Evolutionary conservation across 2,113 vertebrate species (phyloP), one percentile per base, ranked within the genome.

Genomic region (Chascanopsetta lugubris): DNA sequence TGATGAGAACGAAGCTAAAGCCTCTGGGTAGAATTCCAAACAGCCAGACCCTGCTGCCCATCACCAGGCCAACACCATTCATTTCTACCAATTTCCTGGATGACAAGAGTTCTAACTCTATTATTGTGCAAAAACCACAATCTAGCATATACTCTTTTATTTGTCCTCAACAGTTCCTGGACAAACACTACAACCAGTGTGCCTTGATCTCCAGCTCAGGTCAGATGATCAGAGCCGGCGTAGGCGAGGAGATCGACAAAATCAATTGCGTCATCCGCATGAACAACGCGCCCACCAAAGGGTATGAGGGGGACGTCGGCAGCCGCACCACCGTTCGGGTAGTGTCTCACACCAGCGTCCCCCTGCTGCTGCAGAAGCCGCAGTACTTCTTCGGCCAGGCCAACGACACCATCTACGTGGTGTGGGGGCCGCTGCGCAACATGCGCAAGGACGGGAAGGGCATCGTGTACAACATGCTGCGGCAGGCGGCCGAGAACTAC

Each of bases 391-490:
- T 99, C 49, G 95, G 92, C 17, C 95, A 96, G 80, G 90, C 91
- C 60, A 99, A 98, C 59, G 82, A 78, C 72, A 99, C 95, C 0
- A 61, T 96, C 58, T 98, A 97, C 0, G 96, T 99, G 8, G 94
- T 99, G 82, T 99, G 97, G 97, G 97, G 97, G 4, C 97, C 97
- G 24, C 95, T 96, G 40, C 88, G 97, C 21, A 98, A 98, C 87
- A 98, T 99, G 97, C 91, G 97, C 83, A 94, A 93, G 61, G 97
- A 99, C n/a, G 97, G 97, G 17, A 96, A 94, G 34, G 97, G 97
- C 70, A 92, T 98, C 1, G 94, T 98, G 36, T 99, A 98, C 91
- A 99, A 99, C 90, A 97, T 98, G 95, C 79, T 98, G 86, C 93
- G 85, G 27, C 94, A 95, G 81, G 92, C 93, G 0, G 91, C 91